These are phyloP conservation scores for Ellobium chinense DNA, from an alignment of 2,888 invertebrate species.

Conservation along the genomic window DNA sequence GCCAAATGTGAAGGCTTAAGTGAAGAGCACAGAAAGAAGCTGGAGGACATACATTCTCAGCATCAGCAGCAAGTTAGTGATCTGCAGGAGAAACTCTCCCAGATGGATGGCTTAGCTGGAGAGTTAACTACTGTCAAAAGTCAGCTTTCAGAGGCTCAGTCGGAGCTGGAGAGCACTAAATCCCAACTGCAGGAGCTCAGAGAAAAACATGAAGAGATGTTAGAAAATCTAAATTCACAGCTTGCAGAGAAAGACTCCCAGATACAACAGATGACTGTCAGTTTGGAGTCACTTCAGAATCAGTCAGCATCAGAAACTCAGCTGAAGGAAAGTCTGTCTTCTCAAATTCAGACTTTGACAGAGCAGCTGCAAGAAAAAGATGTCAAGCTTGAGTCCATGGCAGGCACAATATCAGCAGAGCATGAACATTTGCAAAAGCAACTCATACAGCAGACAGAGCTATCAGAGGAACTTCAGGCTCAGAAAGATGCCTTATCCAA, in stretches of 20 bases:
- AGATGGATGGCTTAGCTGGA: conserved; percentile 23
- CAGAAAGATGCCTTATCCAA: neutral
- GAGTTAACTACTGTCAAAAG: neutral
- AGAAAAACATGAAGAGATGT: conserved; percentile 43
- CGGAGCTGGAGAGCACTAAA: conserved; percentile 19
- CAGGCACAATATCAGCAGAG: conserved; percentile 41
- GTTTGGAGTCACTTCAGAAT: conserved; percentile 3
- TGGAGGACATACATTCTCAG: conserved; percentile 34
- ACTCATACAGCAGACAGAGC: conserved; percentile 7
- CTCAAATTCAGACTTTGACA: conserved; percentile 38
- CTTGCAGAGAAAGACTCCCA: conserved; percentile 12
- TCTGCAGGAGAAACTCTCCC: conserved; percentile 45
- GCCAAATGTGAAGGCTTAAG: neutral
- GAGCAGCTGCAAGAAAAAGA: conserved; percentile 49
- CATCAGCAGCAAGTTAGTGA: conserved; percentile 23
- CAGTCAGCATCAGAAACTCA: neutral
- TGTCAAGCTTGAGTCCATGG: conserved; percentile 36
- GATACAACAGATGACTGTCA: conserved; percentile 11
- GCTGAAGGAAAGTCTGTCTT: neutral
- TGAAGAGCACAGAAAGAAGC: conserved; percentile 14
- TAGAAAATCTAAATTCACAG: conserved; percentile 11
- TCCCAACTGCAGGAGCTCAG: conserved; percentile 15
- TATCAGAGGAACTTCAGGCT: conserved; percentile 8
- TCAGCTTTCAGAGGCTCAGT: conserved; percentile 29
- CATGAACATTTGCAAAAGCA: conserved; percentile 34